A percentile compares a stretch with the other conserved stretches of the same genome.
These are phyloP conservation scores for Atethmia centrago DNA, from an alignment of 2,888 invertebrate species.

Conservation along the genomic window DNA sequence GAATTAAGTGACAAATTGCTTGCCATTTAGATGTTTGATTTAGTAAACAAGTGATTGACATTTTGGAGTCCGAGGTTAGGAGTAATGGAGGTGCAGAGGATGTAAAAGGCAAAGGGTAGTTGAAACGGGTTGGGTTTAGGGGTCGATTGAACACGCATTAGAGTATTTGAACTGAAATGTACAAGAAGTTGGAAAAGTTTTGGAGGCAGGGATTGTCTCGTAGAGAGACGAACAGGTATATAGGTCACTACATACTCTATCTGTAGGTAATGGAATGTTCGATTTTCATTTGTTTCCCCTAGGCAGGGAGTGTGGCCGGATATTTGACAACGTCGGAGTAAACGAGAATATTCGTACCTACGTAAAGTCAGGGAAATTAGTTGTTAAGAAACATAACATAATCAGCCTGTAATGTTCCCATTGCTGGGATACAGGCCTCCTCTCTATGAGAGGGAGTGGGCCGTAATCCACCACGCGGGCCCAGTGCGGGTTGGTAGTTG, in stretches of 20 bases:
- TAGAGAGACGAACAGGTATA: background rate
- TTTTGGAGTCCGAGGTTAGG: conserved; percentile 28
- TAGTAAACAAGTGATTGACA: conserved; percentile 52
- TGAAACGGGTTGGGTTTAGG: conserved; percentile 45
- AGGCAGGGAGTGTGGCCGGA: conserved; percentile 41
- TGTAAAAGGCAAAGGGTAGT: conserved; percentile 33
- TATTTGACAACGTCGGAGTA: conserved; percentile 55
- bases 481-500: no score
- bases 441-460: no score
- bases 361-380: background rate
- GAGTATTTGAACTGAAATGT: conserved; percentile 38
- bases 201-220: conserved; percentile 11
- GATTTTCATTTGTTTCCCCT: conserved; percentile 42
- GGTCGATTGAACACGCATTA: conserved; percentile 48
- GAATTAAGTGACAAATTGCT: conserved; percentile 51
- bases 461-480: no score
- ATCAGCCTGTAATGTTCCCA: no score
- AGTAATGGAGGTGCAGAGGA: conserved; percentile 30
- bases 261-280: conserved; percentile 35
- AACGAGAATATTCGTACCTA: conserved; percentile 12
- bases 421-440: no score
- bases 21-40: conserved; percentile 45
- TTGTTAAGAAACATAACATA: no score
- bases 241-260: background rate
- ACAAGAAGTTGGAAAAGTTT: conserved; percentile 36